Conservation (phyloP, 2,888 invertebrate species). For the Limulus polyphemus region DNA sequence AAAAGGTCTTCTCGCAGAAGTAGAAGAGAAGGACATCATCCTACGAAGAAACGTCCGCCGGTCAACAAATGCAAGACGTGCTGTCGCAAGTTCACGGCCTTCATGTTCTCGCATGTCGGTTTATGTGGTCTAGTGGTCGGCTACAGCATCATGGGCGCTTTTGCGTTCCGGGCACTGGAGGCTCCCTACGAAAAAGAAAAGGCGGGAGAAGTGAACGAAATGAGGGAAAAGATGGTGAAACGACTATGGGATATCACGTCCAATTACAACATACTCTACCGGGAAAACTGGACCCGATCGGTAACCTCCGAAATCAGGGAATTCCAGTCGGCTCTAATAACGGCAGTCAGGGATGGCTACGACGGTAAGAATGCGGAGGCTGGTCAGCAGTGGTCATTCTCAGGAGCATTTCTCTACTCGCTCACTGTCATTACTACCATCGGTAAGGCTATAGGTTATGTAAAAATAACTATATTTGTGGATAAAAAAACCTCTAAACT, state of each 20-base stretch:
- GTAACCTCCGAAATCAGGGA: constrained; percentile 51
- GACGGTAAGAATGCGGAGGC: constrained; percentile 46
- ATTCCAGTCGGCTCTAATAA: constrained; percentile 56
- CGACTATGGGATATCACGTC: constrained; percentile 65
- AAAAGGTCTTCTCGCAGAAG: constrained; percentile 30
- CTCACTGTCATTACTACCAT: constrained; percentile 43
- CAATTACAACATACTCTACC: constrained; percentile 55
- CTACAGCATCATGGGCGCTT: constrained; percentile 77
- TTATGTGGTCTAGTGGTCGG: constrained; percentile 81
- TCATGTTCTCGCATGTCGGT: constrained; percentile 93
- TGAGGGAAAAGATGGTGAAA: constrained; percentile 49
- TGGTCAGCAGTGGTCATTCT: constrained; percentile 63
- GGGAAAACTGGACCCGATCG: constrained; percentile 58
- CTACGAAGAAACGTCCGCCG: no score
- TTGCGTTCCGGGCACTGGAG: constrained; percentile 54
- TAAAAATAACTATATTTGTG: no score
- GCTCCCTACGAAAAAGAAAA: constrained; percentile 11
- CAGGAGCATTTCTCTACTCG: constrained; percentile 40
- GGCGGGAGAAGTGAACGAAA: constrained; percentile 40
- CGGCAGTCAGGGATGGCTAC: constrained; percentile 48
- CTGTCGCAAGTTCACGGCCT: constrained; percentile 68
- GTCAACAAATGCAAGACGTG: constrained; percentile 34
- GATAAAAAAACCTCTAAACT: no score
- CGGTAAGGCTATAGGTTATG: constrained; percentile 47
- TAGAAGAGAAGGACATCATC: constrained; percentile 36